A percentile compares a stretch with the other conserved stretches of the same genome.
phyloP scores from a whole-genome alignment of 2,888 invertebrate genomes.

The Hipparchia sbordonii region DNA sequence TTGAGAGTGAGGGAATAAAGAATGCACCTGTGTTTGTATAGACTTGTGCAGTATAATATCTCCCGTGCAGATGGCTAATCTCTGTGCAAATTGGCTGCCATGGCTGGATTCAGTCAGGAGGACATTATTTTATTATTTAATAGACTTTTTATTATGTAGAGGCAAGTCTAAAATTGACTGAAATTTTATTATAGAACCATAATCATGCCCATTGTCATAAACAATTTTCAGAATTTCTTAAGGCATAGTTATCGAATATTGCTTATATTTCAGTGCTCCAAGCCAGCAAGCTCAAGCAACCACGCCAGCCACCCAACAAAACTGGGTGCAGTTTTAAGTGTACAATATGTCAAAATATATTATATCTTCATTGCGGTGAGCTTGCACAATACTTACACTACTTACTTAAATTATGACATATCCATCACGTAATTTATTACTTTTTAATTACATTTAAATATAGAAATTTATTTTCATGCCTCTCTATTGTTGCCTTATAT shows the following conservation, averaged over 20 bases:
- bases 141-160: too few species aligned
- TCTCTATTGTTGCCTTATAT: conserved; percentile 24
- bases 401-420: conserved; percentile 58
- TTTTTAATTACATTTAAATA: conserved; percentile 3
- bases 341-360: conserved; percentile 28
- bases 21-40: too few species aligned
- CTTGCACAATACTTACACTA: conserved; percentile 73
- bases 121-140: too few species aligned
- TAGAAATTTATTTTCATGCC: conserved; percentile 18
- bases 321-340: conserved; percentile 77
- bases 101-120: too few species aligned
- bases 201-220: too few species aligned
- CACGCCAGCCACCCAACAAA: conserved; percentile 73
- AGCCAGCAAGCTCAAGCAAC: conserved; percentile 59
- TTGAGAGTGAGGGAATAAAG: too few species aligned
- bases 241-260: neutral
- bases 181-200: too few species aligned
- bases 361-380: conserved; percentile 57
- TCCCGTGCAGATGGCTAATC: too few species aligned
- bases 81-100: too few species aligned
- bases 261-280: conserved; percentile 54
- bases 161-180: too few species aligned
- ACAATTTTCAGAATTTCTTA: too few species aligned
- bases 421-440: conserved; percentile 20
- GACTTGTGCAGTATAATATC: too few species aligned